These are phyloP conservation scores for Falco columbarius DNA, from an alignment of 2,797 vertebrate species.

Conservation along the genomic window DNA sequence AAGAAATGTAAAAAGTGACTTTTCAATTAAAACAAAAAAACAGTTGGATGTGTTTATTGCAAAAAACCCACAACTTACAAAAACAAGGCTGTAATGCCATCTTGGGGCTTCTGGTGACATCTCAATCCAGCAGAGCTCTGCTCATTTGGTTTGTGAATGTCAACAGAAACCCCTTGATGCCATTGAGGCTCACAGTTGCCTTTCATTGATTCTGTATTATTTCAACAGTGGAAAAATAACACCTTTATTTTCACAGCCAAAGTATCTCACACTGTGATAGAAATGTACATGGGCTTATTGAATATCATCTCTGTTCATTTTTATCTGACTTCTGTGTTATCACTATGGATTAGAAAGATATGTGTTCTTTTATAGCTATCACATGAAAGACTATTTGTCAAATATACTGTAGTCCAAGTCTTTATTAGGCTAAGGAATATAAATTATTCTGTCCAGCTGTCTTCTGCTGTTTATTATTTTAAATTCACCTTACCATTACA, in stretches of 20 bases:
- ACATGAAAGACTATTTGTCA: background rate
- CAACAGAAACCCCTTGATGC: conserved; percentile 44
- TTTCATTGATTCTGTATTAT: conserved; percentile 70
- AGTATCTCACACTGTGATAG: conserved; percentile 52
- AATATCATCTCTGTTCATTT: conserved; percentile 42
- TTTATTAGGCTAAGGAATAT: background rate
- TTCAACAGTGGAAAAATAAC: conserved; percentile 63
- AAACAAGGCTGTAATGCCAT: conserved; percentile 73
- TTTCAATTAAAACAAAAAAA: conserved; percentile 5
- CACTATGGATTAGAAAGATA: conserved; percentile 13
- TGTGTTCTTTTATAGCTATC: background rate
- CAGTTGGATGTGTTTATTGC: background rate
- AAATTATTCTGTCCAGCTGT: background rate
- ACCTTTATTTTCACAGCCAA: conserved; percentile 63
- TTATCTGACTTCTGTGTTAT: conserved; percentile 23
- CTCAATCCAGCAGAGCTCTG: conserved; percentile 63
- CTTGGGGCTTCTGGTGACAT: conserved; percentile 72
- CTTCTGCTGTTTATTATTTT: conserved; percentile 4
- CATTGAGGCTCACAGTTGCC: conserved; percentile 21
- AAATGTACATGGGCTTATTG: conserved; percentile 55
- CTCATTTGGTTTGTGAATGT: conserved; percentile 58
- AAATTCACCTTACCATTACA: background rate
- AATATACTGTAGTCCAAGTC: background rate
- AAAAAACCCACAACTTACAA: conserved; percentile 13
- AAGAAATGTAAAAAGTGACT: background rate